These are phyloP conservation scores for Thaleichthys pacificus DNA, from an alignment of 2,797 vertebrate genomes.

Conservation along the genomic window DNA sequence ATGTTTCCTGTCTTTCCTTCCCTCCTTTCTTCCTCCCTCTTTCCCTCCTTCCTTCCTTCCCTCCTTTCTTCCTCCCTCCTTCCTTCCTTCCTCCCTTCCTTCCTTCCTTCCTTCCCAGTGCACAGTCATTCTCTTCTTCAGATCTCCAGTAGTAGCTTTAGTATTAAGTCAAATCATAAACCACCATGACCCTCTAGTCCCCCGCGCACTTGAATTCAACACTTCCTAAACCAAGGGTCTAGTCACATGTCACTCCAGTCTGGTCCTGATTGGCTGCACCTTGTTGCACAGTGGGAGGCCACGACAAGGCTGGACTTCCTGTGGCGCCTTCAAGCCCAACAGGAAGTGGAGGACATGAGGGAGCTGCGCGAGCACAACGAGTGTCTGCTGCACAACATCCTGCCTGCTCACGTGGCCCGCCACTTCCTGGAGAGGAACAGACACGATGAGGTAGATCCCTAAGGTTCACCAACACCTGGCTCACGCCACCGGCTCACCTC, in stretches of 20 bases:
- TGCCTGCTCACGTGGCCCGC: conserved; percentile 72
- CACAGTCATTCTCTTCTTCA: no score
- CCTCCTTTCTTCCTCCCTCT: background rate
- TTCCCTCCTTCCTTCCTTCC: no score
- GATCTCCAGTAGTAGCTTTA: background rate
- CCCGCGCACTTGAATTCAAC: background rate
- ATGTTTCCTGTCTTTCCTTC: background rate
- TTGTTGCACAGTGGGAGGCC: conserved; percentile 73
- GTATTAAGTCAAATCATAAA: background rate
- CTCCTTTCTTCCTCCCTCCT: no score
- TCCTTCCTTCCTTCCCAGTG: background rate
- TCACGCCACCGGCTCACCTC: no score
- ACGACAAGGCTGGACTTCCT: conserved; percentile 78
- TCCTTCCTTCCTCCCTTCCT: background rate
- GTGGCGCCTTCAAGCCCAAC: conserved; percentile 78
- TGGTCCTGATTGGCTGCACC: conserved; percentile 3
- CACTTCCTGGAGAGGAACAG: conserved; percentile 77
- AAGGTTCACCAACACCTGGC: no score
- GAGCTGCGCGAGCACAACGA: conserved; percentile 78
- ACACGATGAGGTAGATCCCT: conserved; percentile 66
- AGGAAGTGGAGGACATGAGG: conserved; percentile 81
- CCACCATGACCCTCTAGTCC: background rate
- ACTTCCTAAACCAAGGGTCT: background rate
- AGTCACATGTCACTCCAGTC: background rate
- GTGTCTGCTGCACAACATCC: conserved; percentile 77